Evolutionary conservation across 2,888 invertebrate genomes (phyloP).

Genomic region (Drosophila borealis): DNA sequence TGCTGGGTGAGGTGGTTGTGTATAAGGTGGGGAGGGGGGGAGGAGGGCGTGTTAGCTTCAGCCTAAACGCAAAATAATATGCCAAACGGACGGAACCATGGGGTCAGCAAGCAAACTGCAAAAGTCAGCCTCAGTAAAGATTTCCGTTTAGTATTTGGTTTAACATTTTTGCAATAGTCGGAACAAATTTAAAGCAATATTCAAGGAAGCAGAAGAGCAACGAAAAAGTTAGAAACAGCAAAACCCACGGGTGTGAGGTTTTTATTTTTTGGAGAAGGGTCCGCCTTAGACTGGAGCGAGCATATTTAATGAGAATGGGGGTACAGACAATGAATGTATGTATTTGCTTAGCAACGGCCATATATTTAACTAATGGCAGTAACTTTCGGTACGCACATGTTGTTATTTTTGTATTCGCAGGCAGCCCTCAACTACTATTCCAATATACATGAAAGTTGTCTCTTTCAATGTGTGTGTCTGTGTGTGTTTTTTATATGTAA

Average conservation of each 20-base stretch:
- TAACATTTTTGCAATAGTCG: constrained; percentile 41
- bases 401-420: neutral
- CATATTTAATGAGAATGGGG: constrained; percentile 58
- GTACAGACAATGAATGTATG: constrained; percentile 27
- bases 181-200: constrained; percentile 33
- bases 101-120: constrained; percentile 6
- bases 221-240: constrained; percentile 6
- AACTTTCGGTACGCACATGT: constrained; percentile 17
- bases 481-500: neutral
- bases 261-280: neutral
- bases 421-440: neutral
- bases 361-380: constrained; percentile 50
- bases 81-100: constrained; percentile 9
- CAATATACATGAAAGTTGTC: neutral
- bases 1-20: neutral
- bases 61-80: constrained; percentile 37
- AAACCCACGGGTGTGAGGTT: constrained; percentile 9
- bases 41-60: neutral
- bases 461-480: too few relatives aligned
- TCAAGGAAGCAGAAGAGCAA: constrained; percentile 17
- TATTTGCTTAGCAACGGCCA: constrained; percentile 58
- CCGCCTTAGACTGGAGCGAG: constrained; percentile 16
- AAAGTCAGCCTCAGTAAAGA: constrained; percentile 40
- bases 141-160: constrained; percentile 44
- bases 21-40: neutral